phyloP scores from a whole-genome alignment of 2,888 invertebrate species.

The Zelleria hepariella region DNA sequence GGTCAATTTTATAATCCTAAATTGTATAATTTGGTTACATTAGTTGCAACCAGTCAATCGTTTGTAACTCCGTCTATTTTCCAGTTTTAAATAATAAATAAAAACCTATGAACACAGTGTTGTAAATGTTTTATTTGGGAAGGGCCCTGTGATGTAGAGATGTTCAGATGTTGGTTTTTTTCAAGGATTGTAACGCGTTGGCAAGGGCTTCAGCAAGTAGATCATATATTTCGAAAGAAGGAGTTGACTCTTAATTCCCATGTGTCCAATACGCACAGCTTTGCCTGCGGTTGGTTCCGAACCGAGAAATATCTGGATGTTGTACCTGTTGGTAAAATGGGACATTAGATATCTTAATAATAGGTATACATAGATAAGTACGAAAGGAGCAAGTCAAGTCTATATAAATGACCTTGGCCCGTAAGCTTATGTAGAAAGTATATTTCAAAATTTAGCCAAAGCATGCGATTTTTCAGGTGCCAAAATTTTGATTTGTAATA shows the following conservation, averaged over 20 bases:
- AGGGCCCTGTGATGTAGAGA: not conserved
- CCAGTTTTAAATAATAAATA: slow-evolving; percentile 48
- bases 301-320: not conserved
- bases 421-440: too few species aligned
- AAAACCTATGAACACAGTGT: slow-evolving; percentile 53
- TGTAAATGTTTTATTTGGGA: not conserved
- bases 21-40: slow-evolving; percentile 24
- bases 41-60: slow-evolving; percentile 41
- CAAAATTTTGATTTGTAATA: too few species aligned
- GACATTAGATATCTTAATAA: too few species aligned
- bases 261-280: slow-evolving; percentile 77
- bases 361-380: too few species aligned
- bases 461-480: too few species aligned
- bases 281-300: not conserved
- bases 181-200: not conserved
- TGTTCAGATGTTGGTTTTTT: not conserved
- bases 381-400: too few species aligned
- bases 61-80: slow-evolving; percentile 41
- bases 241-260: slow-evolving; percentile 76
- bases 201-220: not conserved
- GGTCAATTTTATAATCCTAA: not conserved
- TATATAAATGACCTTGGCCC: too few species aligned
- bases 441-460: too few species aligned
- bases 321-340: too few species aligned
- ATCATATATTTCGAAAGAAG: not conserved